These are phyloP conservation scores for Datnioides undecimradiatus DNA, from an alignment of 2,113 vertebrate genomes.

Conservation along the genomic window DNA sequence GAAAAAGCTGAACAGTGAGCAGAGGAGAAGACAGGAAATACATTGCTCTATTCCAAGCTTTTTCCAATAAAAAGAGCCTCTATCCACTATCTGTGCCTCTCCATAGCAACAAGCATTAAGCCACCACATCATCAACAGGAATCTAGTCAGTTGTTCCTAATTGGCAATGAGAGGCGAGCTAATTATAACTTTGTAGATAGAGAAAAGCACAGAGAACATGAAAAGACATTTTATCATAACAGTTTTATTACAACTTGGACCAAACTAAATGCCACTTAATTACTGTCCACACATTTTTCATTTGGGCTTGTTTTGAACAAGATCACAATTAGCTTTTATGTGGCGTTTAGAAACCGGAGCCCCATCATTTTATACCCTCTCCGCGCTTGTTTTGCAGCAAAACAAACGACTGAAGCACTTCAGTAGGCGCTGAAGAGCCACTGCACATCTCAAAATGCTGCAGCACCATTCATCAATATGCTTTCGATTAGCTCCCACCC, in stretches of 20 bases:
- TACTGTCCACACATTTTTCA: slow-evolving; percentile 38
- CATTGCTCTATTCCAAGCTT: slow-evolving; percentile 53
- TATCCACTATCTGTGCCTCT: slow-evolving; percentile 60
- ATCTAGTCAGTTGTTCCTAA: slow-evolving; percentile 69
- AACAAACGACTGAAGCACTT: slow-evolving; percentile 58
- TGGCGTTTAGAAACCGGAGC: slow-evolving; percentile 7
- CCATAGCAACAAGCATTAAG: slow-evolving; percentile 80
- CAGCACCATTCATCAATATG: slow-evolving; percentile 70
- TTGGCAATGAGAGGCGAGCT: slow-evolving; percentile 68
- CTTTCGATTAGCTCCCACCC: slow-evolving; percentile 64
- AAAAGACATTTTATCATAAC: slow-evolving; percentile 34
- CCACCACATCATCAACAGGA: slow-evolving; percentile 69
- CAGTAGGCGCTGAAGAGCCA: slow-evolving; percentile 54
- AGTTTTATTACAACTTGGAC: slow-evolving; percentile 48
- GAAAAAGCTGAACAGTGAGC: slow-evolving; percentile 6
- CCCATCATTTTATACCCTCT: slow-evolving; percentile 32
- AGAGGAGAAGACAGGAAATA: slow-evolving; percentile 15
- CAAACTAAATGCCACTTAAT: slow-evolving; percentile 42
- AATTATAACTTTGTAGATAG: slow-evolving; percentile 71
- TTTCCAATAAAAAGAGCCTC: slow-evolving; percentile 44
- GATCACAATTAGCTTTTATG: slow-evolving; percentile 29
- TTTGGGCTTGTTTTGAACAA: slow-evolving; percentile 21
- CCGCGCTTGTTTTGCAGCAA: slow-evolving; percentile 60
- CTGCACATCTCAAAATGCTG: slow-evolving; percentile 66
- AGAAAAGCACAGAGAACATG: slow-evolving; percentile 45